Evolutionary conservation across 2,797 vertebrate species (phyloP).

Genomic region (Brachyrhaphis roseni): DNA sequence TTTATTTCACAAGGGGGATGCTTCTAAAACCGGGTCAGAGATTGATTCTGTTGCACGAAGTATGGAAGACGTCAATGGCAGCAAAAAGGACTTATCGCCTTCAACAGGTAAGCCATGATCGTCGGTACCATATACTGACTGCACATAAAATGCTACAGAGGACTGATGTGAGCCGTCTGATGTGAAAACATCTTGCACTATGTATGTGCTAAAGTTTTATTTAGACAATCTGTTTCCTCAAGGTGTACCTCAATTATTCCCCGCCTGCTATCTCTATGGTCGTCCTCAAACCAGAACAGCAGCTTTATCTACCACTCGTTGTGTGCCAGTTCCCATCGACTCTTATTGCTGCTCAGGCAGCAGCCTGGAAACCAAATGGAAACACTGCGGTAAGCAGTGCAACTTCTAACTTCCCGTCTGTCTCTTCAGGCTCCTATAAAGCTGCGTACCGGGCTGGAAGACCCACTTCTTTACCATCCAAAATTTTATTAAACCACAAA

Average conservation of each 20-base stretch:
- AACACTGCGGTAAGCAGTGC: constrained; percentile 22
- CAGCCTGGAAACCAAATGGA: constrained; percentile 27
- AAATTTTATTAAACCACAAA: constrained; percentile 26
- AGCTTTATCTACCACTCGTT: constrained; percentile 51
- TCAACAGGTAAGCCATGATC: constrained; percentile 84
- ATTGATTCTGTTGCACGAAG: constrained; percentile 86
- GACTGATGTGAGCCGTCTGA: neutral
- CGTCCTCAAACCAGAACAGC: constrained; percentile 27
- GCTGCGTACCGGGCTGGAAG: constrained; percentile 45
- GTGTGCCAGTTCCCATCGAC: constrained; percentile 19
- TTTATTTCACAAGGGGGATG: constrained; percentile 86
- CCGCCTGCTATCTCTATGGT: constrained; percentile 25
- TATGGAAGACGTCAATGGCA: constrained; percentile 87
- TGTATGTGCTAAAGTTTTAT: neutral
- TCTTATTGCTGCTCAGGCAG: constrained; percentile 33
- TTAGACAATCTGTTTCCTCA: neutral
- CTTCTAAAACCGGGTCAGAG: constrained; percentile 91
- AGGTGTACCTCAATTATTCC: constrained; percentile 7
- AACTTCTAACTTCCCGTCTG: constrained; percentile 36
- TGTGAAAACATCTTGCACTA: neutral
- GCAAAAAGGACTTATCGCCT: constrained; percentile 87
- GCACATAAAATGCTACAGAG: neutral
- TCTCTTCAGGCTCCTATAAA: constrained; percentile 34
- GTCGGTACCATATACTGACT: neutral
- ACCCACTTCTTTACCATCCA: constrained; percentile 19